A percentile compares a stretch with the other conserved stretches of the same genome.
Conservation (phyloP, 2,797 vertebrate genomes). For the Antennarius maculatus region DNA sequence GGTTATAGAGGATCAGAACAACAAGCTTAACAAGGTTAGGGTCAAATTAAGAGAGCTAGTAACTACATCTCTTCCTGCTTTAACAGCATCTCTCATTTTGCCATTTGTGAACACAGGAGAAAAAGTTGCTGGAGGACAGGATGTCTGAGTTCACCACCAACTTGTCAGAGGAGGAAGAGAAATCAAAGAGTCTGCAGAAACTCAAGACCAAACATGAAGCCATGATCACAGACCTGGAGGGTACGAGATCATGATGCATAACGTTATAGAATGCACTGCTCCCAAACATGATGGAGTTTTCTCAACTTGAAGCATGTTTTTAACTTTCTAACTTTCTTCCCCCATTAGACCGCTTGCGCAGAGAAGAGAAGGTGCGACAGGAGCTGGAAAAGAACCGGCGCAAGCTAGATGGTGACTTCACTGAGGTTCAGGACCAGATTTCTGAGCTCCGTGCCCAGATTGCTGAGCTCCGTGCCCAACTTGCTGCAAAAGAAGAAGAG, state of each 20-base stretch:
- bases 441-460: slow-evolving; percentile 97
- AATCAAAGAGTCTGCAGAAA: slow-evolving; percentile 97
- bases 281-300: neutral
- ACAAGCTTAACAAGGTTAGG: slow-evolving; percentile 91
- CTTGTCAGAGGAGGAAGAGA: slow-evolving; percentile 96
- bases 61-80: neutral
- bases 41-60: neutral
- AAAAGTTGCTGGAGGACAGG: slow-evolving; percentile 94
- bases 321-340: neutral
- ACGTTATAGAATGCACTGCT: neutral
- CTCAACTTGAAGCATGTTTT: neutral
- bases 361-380: slow-evolving; percentile 94
- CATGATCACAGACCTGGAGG: slow-evolving; percentile 99
- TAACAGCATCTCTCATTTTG: neutral
- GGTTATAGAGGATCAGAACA: slow-evolving; percentile 94
- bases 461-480: slow-evolving; percentile 93
- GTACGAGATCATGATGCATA: slow-evolving; percentile 59
- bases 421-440: slow-evolving; percentile 91
- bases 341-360: slow-evolving; percentile 90
- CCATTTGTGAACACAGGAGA: slow-evolving; percentile 83
- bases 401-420: slow-evolving; percentile 95
- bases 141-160: slow-evolving; percentile 95
- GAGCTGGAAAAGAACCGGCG: slow-evolving; percentile 97
- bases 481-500: slow-evolving; percentile 98
- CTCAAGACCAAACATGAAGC: slow-evolving; percentile 98